These are phyloP conservation scores for Hoplodrina ambigua DNA, from an alignment of 2,888 invertebrate species.

Conservation along the genomic window DNA sequence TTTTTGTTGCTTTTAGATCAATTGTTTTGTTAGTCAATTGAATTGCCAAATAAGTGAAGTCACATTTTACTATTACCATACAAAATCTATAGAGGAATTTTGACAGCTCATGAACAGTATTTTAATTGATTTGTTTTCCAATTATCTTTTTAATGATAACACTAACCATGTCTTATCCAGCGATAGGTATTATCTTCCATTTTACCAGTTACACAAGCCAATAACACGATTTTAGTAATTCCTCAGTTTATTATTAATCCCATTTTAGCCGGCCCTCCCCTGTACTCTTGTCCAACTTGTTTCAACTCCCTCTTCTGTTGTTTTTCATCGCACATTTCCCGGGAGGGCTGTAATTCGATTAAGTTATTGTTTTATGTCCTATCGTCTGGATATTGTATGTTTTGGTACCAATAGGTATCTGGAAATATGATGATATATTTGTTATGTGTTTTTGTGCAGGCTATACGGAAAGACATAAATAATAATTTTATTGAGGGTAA, in stretches of 20 bases:
- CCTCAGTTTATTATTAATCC: slow-evolving; percentile 47
- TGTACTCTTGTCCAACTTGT: slow-evolving; percentile 52
- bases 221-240: slow-evolving; percentile 50
- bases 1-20: no score
- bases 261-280: slow-evolving; percentile 32
- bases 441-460: neutral
- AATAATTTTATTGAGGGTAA: no score
- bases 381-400: slow-evolving; percentile 48
- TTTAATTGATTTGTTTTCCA: no score
- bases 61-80: no score
- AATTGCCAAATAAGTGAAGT: no score
- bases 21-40: no score
- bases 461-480: no score
- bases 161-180: slow-evolving; percentile 12
- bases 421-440: neutral
- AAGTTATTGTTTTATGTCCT: slow-evolving; percentile 72
- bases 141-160: no score
- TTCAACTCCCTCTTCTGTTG: slow-evolving; percentile 63
- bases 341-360: slow-evolving; percentile 70
- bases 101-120: no score
- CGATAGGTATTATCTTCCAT: neutral
- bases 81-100: no score
- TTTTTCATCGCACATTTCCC: slow-evolving; percentile 64
- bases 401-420: slow-evolving; percentile 13
- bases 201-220: slow-evolving; percentile 25